Evolutionary conservation across 2,113 vertebrate species (phyloP).

Genomic region (Perognathus longimembris): DNA sequence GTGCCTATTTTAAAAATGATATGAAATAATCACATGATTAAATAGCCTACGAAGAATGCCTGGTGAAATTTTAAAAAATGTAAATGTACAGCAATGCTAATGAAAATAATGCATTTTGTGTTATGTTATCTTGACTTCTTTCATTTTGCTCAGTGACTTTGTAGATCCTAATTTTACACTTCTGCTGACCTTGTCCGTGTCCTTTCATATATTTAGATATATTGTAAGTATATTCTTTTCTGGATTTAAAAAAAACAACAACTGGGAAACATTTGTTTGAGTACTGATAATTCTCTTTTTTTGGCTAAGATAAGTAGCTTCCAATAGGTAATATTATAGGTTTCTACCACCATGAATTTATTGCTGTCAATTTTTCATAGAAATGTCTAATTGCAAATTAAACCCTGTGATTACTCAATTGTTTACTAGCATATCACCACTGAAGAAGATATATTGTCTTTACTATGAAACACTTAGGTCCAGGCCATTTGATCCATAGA

Average conservation of each 20-base stretch:
- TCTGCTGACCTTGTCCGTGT: background rate
- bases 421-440: no score
- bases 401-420: background rate
- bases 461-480: background rate
- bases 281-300: background rate
- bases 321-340: background rate
- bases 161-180: background rate
- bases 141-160: background rate
- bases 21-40: background rate
- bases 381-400: background rate
- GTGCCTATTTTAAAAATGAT: background rate
- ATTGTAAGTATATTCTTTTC: no score
- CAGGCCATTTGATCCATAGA: fast-evolving
- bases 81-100: background rate
- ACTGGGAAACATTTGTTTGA: no score
- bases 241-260: no score
- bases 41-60: background rate
- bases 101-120: background rate
- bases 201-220: background rate
- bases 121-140: background rate
- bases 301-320: background rate
- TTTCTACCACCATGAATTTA: background rate
- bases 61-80: background rate
- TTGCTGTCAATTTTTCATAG: background rate
- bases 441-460: background rate